Base-by-base conservation (phyloP, 2,113 vertebrate genomes). In the Oreochromis spilurus region DNA sequence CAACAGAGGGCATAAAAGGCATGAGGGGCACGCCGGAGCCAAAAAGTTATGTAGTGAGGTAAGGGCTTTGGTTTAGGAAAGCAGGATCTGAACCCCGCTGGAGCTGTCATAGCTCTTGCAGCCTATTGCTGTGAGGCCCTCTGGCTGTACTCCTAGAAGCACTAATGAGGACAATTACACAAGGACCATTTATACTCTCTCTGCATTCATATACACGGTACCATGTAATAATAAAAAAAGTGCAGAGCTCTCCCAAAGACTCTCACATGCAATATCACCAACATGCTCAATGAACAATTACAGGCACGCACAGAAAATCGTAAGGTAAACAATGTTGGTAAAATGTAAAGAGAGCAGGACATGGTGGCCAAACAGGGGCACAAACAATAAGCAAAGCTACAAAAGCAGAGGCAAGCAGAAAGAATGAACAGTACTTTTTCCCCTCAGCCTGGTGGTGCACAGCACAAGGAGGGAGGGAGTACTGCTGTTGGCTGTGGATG, bases 121-220 rank as follows among this genome's bases (percentile, higher is more conserved):
- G 81, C 81, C 77, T 17, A 67, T 19, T 67, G 84, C 84, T 13
- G 78, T 36, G 87, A 92, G 67, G 83, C 79, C 86, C 79, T 79
- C 79, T 85, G 86, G 81, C 86, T 72, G 84, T 38, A 75, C 84
- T 48, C 88, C 87, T 54, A 65, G 81, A 77, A 40, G 24, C 86
- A 26, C 90, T 93, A 93, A 93, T 90, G 84, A 95, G 90, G 36
- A 87, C 88, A 62, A 90, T 93, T 93, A 95, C 83, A 87, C 89
- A 94, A 89, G 86, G 67, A 53, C 45, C 86, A 54, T 85, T 92
- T 70, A 82, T 87, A 87, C 72, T 54, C 67, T 14, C 45, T 75
- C 19, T 84, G 87, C 54, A 70, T 78, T 31, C 79, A 72, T 48
- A 34, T 40, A 84, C 81, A 89, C 78, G 83, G 80, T 48, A 38